Evolutionary conservation across 2,888 invertebrate species (phyloP), one percentile per base, ranked within the genome.

Genomic region (Drosophila aldrichi): DNA sequence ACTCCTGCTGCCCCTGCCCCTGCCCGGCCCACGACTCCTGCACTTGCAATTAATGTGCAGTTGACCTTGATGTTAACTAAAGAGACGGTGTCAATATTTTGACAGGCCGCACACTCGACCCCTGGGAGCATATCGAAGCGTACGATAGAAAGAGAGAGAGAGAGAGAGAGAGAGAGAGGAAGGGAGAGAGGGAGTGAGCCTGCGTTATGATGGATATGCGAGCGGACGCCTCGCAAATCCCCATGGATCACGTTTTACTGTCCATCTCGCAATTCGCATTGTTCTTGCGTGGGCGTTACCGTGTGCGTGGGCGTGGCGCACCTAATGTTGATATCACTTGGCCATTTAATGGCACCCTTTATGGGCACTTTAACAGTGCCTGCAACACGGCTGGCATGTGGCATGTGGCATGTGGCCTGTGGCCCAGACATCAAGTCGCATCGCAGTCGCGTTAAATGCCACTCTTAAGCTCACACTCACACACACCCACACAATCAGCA

Each of bases 21-120:
- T 32, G 14, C 36, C n/a, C 12, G 36, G 5, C 1, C 2, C 64
- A 48, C 22, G 6, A 22, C 29, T n/a, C 2, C 54, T 20, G 54
- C 22, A 38, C 40, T 63, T 87, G 87, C 87, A 83, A 65, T 79
- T 83, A 87, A 83, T 83, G 77, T 87, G 80, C 83, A 84, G 70
- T 85, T 77, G 88, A 85, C 84, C 88, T 84, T 88, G 68, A 74
- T 52, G 67, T 80, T 80, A 80, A 83, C 82, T 76, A 83, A 86
- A 77, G 81, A 77, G 61, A 66, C 40, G 67, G 65, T 88, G 88
- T 88, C 86, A 86, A 86, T 88, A 86, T 84, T 86, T 84, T 86
- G 86, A 86, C 88, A 88, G 80, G 68, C 52, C 22, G 41, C 61
- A 44, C 48, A 51, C 38, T 36, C 48, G 62, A 44, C 25, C 41